Evolutionary conservation across 2,113 vertebrate species (phyloP).

Genomic region (Prunella fulvescens): DNA sequence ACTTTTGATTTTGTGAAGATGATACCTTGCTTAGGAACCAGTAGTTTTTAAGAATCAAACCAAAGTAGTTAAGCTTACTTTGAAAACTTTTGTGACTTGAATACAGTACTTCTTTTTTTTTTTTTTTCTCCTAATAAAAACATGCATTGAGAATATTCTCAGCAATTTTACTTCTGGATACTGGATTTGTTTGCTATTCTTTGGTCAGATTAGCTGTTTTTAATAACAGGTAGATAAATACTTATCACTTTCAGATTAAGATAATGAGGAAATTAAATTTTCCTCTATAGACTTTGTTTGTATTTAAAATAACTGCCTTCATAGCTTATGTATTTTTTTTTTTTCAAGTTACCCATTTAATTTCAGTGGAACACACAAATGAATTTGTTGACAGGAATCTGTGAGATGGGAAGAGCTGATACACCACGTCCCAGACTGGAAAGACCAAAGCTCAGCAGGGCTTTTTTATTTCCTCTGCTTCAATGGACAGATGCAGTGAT

Average conservation of each 20-base stretch:
- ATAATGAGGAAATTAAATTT: constrained; percentile 34
- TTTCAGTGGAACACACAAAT: background rate
- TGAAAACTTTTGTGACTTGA: background rate
- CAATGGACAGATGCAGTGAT: background rate
- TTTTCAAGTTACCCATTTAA: background rate
- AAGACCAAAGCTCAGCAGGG: background rate
- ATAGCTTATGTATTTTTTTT: background rate
- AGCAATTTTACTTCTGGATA: background rate
- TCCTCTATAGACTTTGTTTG: background rate
- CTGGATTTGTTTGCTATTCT: background rate
- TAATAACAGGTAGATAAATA: constrained; percentile 16
- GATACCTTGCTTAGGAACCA: background rate
- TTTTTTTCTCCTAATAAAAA: background rate
- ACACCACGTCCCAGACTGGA: fast-evolving
- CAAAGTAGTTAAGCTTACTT: background rate
- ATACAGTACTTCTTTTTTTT: background rate
- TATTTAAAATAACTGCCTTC: background rate
- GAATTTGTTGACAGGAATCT: background rate
- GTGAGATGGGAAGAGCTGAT: background rate
- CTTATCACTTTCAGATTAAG: background rate
- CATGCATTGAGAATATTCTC: background rate
- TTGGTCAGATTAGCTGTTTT: background rate
- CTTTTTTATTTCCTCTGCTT: background rate
- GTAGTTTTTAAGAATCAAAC: background rate
- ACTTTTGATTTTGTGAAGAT: background rate